Conservation (phyloP, 2,113 vertebrate genomes). For the Hippolais icterina region DNA sequence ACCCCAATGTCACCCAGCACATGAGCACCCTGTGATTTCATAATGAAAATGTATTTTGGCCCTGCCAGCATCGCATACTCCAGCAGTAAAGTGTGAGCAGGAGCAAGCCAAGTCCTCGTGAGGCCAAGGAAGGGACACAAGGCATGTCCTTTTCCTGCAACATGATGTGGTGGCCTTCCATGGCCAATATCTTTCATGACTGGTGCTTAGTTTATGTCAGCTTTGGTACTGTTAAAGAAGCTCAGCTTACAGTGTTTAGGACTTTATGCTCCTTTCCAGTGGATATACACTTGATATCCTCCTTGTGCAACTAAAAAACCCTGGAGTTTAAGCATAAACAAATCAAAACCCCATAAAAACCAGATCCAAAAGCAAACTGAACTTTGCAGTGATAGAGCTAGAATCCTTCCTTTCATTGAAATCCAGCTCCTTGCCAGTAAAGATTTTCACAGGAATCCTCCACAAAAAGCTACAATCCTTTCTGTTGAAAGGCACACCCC, state of each 20-base stretch:
- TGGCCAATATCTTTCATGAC: neutral
- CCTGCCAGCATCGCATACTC: rapidly evolving
- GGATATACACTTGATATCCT: neutral
- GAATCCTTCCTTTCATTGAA: neutral
- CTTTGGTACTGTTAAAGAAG: neutral
- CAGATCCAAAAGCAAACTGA: neutral
- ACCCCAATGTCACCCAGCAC: rapidly evolving
- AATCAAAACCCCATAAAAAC: neutral
- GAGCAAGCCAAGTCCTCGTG: rapidly evolving
- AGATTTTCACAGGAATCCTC: neutral
- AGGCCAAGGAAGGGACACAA: neutral
- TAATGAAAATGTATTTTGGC: neutral
- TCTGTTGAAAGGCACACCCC: neutral
- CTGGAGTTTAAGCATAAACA: neutral
- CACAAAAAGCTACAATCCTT: neutral
- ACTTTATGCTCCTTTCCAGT: neutral
- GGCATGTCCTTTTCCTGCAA: neutral
- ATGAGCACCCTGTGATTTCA: neutral
- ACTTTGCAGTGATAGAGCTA: neutral
- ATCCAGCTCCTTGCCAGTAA: neutral
- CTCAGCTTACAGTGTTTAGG: neutral
- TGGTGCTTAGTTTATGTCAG: neutral
- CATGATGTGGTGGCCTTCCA: rapidly evolving
- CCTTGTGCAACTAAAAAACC: neutral
- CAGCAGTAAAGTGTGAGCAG: neutral